Percentiles rank a stretch among this genome's conserved stretches.
Evolutionary conservation across 2,888 invertebrate genomes (phyloP).

Genomic region (Aleiodes leptofemur): DNA sequence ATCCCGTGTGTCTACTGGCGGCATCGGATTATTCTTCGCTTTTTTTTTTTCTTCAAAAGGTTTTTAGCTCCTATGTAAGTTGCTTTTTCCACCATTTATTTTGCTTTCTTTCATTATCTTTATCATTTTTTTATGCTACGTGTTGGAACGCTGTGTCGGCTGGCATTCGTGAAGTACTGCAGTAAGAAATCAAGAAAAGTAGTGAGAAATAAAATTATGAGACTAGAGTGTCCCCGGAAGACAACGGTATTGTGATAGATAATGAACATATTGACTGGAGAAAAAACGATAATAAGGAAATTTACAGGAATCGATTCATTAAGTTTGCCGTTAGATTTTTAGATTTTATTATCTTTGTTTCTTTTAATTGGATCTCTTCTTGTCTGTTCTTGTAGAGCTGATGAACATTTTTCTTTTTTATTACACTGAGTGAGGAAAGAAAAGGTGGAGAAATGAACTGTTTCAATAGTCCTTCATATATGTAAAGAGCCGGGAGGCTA

Average conservation of each 20-base stretch:
- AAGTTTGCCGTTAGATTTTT: not conserved
- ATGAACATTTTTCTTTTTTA: too few species aligned
- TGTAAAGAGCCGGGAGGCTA: too few species aligned
- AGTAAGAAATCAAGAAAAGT: conserved; percentile 47
- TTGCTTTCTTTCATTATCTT: not conserved
- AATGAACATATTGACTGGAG: conserved; percentile 24
- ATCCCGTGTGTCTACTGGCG: conserved; percentile 35
- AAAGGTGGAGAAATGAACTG: too few species aligned
- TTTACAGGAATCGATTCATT: conserved; percentile 13
- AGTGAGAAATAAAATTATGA: conserved; percentile 49
- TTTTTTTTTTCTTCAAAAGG: conserved; percentile 7
- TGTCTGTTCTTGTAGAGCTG: too few species aligned
- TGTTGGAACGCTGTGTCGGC: conserved; percentile 8
- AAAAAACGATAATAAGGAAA: conserved; percentile 27
- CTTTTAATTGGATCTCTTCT: not conserved
- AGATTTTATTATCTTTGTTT: not conserved
- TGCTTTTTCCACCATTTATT: not conserved
- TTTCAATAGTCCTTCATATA: too few species aligned
- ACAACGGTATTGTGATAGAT: conserved; percentile 12
- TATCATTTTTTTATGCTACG: conserved; percentile 7
- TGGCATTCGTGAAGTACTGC: not conserved
- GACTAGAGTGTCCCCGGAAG: conserved; percentile 26
- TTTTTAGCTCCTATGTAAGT: not conserved
- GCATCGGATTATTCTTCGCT: conserved; percentile 35
- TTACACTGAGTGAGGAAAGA: too few species aligned